phyloP scores from a whole-genome alignment of 1,140 invertebrate species.

The Archivesica marissinica region DNA sequence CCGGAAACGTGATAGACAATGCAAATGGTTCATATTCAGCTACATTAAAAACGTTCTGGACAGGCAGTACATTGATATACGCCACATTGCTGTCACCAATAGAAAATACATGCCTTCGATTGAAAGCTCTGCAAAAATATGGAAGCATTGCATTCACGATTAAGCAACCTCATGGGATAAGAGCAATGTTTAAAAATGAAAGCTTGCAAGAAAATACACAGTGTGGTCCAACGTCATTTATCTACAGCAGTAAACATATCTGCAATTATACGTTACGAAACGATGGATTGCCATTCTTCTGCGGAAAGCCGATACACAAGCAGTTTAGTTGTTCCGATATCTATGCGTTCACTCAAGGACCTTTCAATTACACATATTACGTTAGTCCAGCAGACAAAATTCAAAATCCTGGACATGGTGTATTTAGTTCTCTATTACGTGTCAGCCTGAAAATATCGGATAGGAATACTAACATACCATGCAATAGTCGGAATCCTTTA shows the following conservation, averaged over 20 bases:
- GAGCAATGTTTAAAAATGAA: neutral
- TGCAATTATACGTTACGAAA: conserved; percentile 45
- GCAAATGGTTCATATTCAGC: conserved; percentile 41
- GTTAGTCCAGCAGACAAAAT: neutral
- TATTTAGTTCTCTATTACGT: neutral
- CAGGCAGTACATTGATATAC: neutral
- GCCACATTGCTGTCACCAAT: neutral
- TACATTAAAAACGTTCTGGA: conserved; percentile 9
- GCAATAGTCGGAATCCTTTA: neutral
- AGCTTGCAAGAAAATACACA: neutral
- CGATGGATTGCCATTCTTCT: conserved; percentile 44
- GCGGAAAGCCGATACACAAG: neutral
- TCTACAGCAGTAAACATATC: neutral
- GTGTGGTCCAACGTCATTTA: conserved; percentile 10
- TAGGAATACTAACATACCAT: neutral
- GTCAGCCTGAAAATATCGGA: neutral
- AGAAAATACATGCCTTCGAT: conserved; percentile 37
- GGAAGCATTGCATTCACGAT: conserved; percentile 11
- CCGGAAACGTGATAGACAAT: conserved; percentile 29
- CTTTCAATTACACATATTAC: neutral
- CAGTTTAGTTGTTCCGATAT: conserved; percentile 17
- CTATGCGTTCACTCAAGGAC: neutral
- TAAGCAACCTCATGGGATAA: neutral
- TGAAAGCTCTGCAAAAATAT: conserved; percentile 1
- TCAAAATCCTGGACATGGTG: neutral